Percentiles rank a stretch among this genome's conserved stretches.
phyloP scores from a whole-genome alignment of 2,797 vertebrate genomes.

The Triplophysa yarkandensis region DNA sequence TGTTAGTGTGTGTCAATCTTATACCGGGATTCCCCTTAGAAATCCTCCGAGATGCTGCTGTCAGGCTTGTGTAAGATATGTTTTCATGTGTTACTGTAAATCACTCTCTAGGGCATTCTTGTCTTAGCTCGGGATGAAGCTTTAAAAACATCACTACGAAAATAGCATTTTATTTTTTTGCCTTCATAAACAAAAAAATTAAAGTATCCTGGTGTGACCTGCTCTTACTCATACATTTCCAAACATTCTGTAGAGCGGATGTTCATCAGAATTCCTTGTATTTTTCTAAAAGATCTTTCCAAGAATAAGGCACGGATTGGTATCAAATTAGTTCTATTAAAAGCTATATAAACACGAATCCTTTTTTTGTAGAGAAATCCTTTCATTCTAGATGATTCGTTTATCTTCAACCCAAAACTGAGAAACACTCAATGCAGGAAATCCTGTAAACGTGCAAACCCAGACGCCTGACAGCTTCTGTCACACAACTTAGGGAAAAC shows the following conservation, averaged over 20 bases:
- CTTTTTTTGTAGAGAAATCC: not conserved
- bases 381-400: not conserved
- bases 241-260: not conserved
- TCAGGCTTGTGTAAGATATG: not conserved
- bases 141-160: not conserved
- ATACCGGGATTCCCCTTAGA: conserved; percentile 11
- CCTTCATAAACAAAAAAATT: not conserved
- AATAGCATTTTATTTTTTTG: not conserved
- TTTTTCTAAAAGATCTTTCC: not conserved
- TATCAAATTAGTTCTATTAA: not conserved
- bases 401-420: conserved; percentile 9
- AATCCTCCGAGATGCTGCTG: not conserved
- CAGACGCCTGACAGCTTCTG: conserved; percentile 7
- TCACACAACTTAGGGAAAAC: conserved; percentile 16
- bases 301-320: not conserved
- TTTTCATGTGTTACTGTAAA: not conserved
- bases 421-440: conserved; percentile 14
- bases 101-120: not conserved
- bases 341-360: not conserved
- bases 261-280: not conserved
- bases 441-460: conserved; percentile 26
- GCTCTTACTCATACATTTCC: not conserved
- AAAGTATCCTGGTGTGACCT: not conserved
- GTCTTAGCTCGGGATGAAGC: not conserved
- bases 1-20: not conserved